Conservation (phyloP, 2,888 invertebrate genomes). For the Pristionchus entomophagus region DNA sequence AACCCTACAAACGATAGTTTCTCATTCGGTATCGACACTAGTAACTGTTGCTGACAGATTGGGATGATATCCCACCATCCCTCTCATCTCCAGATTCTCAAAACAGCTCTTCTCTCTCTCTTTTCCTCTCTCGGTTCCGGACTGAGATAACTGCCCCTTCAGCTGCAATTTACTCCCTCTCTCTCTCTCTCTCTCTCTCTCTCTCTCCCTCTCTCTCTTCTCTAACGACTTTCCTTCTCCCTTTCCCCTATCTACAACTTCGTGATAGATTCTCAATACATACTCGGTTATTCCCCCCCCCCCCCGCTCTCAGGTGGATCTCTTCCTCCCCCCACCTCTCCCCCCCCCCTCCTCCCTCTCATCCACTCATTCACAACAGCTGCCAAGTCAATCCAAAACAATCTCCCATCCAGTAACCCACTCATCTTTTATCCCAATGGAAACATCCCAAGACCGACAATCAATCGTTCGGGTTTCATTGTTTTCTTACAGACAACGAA, state of each 20-base stretch:
- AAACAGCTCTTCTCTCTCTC: too few species aligned
- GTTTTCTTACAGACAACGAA: too few species aligned
- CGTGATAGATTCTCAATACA: not conserved
- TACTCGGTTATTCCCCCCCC: not conserved
- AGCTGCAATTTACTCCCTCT: constrained; percentile 30
- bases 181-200: too few species aligned
- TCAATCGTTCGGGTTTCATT: too few species aligned
- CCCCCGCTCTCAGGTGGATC: not conserved
- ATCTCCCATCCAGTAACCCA: not conserved
- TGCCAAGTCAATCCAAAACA: constrained; percentile 15
- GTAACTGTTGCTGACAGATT: too few species aligned
- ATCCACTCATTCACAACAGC: constrained; percentile 26
- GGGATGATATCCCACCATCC: too few species aligned
- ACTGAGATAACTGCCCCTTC: constrained; percentile 42
- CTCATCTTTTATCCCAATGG: not conserved
- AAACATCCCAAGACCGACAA: too few species aligned
- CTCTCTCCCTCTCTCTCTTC: not conserved
- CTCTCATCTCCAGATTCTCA: too few species aligned
- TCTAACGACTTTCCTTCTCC: constrained; percentile 13
- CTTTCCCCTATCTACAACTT: constrained; percentile 4
- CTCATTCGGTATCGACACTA: too few species aligned
- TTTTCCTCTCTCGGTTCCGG: not conserved
- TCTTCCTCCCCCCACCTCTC: constrained; percentile 28
- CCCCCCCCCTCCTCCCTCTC: not conserved
- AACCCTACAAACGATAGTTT: too few species aligned